Base-by-base conservation (phyloP, 2,888 invertebrate genomes). In the Phorcus lineatus region DNA sequence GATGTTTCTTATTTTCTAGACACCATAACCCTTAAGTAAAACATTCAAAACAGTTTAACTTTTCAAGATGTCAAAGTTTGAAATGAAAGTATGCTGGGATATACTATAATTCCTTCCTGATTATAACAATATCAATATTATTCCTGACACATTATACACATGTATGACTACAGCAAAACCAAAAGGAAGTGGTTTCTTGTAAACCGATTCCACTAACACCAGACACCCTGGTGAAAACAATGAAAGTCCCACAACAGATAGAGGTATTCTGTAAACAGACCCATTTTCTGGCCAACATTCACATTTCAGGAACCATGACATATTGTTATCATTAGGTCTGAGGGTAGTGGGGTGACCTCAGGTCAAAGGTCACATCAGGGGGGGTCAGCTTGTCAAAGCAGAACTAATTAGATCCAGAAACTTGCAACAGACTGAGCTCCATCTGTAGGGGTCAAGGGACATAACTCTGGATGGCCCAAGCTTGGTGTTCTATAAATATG, bases 351-450 rank as follows among this genome's bases (percentile, higher is more conserved):
- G 22, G 28, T 22, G 62, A 62, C 62, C 62, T 62, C 16, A 28
- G 62, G 62, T 62, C 62, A 62, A 62, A 62, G 62, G 62, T 62
- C 22, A 62, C 13, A 62, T 62, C 28, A 28, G 24, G 62, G 62
- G n/a, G 9, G 62, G 62, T 62, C 62, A 62, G 62, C 24, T 62
- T 62, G 62, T 62, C 28, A 62, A 62, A 62, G 62, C 62, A 62
- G 16, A 62, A 62, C 47, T 62, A 62, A 62, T 62, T 62, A 28
- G 28, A 62, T 62, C 62, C 62, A 62, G 62, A 62, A 62, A 62
- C 28, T 17, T 13, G 22, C 0, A 62, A 62, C 62, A 62, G 24
- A 24, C 28, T 9, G 62, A 16, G 62, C 7, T 13, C 3, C 24
- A 28, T 1, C 0, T 22, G 62, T 4, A 24, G 28, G 24, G 16